Base-by-base conservation (phyloP, 2,113 vertebrate species). In the Proteles cristata region DNA sequence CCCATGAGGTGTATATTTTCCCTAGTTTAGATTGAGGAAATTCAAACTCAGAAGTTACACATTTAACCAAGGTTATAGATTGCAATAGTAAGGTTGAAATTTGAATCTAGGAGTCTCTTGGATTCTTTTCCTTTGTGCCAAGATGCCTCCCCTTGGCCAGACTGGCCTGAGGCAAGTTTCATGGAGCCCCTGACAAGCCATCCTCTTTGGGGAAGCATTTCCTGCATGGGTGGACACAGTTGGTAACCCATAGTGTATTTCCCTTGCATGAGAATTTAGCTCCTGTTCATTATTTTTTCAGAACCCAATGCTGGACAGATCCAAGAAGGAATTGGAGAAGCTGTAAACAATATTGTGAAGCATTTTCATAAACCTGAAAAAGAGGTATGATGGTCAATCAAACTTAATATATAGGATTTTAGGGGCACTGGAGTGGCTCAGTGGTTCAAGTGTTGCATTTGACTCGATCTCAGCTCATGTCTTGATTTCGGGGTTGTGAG, bases 281-380 rank as follows among this genome's bases (percentile, higher is more conserved):
- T 96, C 25, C 5, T 98, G 5, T 97, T 92, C 5, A 1, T 98
- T 97, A 5, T 98, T 97, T 98, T 77, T 96, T 92, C 98, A 99
- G 99, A 99, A 95, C 99, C 99, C 93, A 99, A 98, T 28, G 98
- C 99, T 0, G 99, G 99, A 39, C 99, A 99, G 98, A 99, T 99
- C 53, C 99, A 99, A 95, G 99, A 99, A 98, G 99, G 99, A 94
- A 99, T 99, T 0, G 99, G 99, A 92, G 99, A 99, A 98, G 99
- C 99, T 0, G 99, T 99, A 66, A 99, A 99, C 98, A 99, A 99
- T 98, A 99, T 99, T 53, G 99, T 99, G 58, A 99, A 99, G 95
- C 99, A 99, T 97, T 99, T 99, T 86, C 99, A 99, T 98, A 99
- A 99, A 97, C 99, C 99, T 26, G 99, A 99, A 93, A 99, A 99